Evolutionary conservation across 1,140 invertebrate genomes (phyloP).

Genomic region (Meloidogyne chitwoodi): DNA sequence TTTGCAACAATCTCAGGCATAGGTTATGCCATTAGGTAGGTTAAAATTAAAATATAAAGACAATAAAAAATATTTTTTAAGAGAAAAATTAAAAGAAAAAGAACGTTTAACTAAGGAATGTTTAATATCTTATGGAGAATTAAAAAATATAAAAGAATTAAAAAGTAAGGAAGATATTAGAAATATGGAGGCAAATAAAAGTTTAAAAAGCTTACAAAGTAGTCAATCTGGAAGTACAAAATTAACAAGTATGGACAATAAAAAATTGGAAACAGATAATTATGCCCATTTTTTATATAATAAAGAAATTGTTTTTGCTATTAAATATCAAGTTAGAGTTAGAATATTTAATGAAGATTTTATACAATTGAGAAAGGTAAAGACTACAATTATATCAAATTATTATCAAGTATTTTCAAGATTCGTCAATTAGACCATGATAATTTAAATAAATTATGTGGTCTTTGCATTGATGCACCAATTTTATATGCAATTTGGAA

Average conservation of each 20-base stretch:
- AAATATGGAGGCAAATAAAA: conserved; percentile 30
- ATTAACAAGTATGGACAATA: conserved; percentile 33
- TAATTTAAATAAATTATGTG: conserved; percentile 70
- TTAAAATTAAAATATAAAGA: neutral
- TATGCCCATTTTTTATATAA: conserved; percentile 47
- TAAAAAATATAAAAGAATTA: conserved; percentile 12
- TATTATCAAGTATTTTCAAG: conserved; percentile 1
- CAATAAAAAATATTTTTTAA: conserved; percentile 9
- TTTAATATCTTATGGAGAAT: conserved; percentile 30
- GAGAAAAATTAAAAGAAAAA: conserved; percentile 33
- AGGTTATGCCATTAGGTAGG: conserved; percentile 21
- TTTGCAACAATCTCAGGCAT: conserved; percentile 12
- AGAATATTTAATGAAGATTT: conserved; percentile 32
- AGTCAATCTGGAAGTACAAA: conserved; percentile 23
- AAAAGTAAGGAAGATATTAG: neutral
- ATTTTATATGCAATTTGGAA: conserved; percentile 70
- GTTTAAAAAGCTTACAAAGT: conserved; percentile 45
- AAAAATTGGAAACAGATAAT: conserved; percentile 40
- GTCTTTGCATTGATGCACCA: conserved; percentile 60
- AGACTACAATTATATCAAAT: neutral
- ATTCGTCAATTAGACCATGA: conserved; percentile 51
- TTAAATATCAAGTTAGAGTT: conserved; percentile 26
- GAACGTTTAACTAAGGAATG: conserved; percentile 30
- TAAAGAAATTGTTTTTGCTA: conserved; percentile 38
- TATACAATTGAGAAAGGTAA: conserved; percentile 30